Percentiles rank a stretch among this genome's conserved stretches.
Conservation (phyloP, 1,140 invertebrate species). For the Listronotus bonariensis region DNA sequence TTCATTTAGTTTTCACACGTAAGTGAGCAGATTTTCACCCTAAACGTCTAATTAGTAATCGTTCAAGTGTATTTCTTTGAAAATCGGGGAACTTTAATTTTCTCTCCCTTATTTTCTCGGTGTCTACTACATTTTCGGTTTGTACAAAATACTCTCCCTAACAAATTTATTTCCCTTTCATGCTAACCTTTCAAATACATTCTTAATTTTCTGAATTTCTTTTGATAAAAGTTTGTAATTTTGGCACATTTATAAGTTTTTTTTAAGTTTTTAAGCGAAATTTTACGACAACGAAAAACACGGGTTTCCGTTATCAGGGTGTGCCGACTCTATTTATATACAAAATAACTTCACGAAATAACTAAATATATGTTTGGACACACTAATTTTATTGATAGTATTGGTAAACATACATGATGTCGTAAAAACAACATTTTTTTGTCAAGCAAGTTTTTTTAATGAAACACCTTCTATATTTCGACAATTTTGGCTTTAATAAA, state of each 20-base stretch:
- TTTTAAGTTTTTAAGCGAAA: background rate
- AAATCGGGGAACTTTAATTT: conserved; percentile 24
- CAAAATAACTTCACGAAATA: too few relatives aligned
- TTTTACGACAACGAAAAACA: background rate
- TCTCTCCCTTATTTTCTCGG: conserved; percentile 6
- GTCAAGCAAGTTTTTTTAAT: too few relatives aligned
- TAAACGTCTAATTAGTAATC: conserved; percentile 28
- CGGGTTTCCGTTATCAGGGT: too few relatives aligned
- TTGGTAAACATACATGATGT: too few relatives aligned
- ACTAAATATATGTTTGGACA: too few relatives aligned
- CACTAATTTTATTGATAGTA: too few relatives aligned
- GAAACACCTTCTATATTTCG: too few relatives aligned
- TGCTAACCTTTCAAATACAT: conserved; percentile 19
- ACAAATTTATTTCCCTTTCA: conserved; percentile 20
- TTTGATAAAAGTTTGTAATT: conserved; percentile 8
- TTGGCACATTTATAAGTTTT: conserved; percentile 15
- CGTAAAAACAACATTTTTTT: too few relatives aligned
- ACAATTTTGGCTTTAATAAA: too few relatives aligned
- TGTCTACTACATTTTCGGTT: conserved; percentile 13
- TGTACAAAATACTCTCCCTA: conserved; percentile 19
- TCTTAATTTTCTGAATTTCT: conserved; percentile 6
- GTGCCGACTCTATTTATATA: too few relatives aligned
- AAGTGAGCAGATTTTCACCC: conserved; percentile 4
- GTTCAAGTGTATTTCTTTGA: conserved; percentile 23
- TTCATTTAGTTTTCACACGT: conserved; percentile 26